Evolutionary conservation across 2,797 vertebrate species (phyloP).

Genomic region (Bradypus variegatus): DNA sequence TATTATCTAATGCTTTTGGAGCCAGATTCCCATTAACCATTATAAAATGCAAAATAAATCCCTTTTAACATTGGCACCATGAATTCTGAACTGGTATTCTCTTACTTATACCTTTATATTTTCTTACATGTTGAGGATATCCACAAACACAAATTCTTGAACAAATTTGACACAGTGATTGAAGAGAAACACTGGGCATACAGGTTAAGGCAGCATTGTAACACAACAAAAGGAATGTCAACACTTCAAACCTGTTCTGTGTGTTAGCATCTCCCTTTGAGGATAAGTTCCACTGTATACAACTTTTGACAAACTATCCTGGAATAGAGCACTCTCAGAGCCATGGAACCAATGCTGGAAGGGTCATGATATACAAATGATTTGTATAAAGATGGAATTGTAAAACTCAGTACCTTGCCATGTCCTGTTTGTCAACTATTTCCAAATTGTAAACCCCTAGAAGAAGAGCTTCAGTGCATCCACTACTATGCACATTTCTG

Average conservation of each 20-base stretch:
- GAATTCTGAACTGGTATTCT: slow-evolving; percentile 94
- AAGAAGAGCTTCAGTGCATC: slow-evolving; percentile 96
- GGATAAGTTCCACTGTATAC: slow-evolving; percentile 96
- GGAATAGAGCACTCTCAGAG: slow-evolving; percentile 95
- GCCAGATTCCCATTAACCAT: neutral
- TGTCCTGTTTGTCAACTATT: slow-evolving; percentile 96
- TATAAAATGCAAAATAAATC: slow-evolving; percentile 89
- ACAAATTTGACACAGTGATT: slow-evolving; percentile 93
- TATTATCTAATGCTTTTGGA: slow-evolving; percentile 81
- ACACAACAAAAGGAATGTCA: slow-evolving; percentile 94
- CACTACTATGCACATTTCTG: slow-evolving; percentile 89
- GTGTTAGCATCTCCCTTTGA: slow-evolving; percentile 97
- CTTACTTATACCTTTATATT: slow-evolving; percentile 87
- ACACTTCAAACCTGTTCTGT: slow-evolving; percentile 97
- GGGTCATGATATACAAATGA: slow-evolving; percentile 98
- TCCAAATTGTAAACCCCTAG: slow-evolving; percentile 99
- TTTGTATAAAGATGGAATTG: slow-evolving; percentile 96
- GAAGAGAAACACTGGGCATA: slow-evolving; percentile 90
- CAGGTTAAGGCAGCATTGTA: slow-evolving; percentile 95
- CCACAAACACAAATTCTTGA: slow-evolving; percentile 94
- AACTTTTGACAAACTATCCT: slow-evolving; percentile 91
- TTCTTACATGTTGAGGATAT: slow-evolving; percentile 91
- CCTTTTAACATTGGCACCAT: slow-evolving; percentile 97
- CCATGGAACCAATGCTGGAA: slow-evolving; percentile 93
- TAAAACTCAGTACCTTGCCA: slow-evolving; percentile 93